Evolutionary conservation across 2,797 vertebrate genomes (phyloP), one percentile per base, ranked within the genome.

Genomic region (Peromyscus melanophrys): DNA sequence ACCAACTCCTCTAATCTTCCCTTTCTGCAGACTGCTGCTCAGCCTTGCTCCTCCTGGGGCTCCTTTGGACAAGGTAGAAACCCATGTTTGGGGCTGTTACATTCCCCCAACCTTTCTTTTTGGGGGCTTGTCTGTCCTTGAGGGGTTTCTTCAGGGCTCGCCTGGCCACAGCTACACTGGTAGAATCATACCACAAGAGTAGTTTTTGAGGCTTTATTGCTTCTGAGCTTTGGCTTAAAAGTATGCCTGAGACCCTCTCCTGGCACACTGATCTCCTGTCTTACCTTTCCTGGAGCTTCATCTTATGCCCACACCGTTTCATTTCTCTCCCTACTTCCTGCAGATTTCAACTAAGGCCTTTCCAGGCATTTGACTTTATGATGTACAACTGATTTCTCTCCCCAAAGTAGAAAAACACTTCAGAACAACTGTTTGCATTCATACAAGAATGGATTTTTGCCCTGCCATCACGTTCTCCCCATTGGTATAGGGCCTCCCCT

Each of bases 51-150:
- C 99, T 99, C 92, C 99, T 99, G 52, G 99, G 99, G 98, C 99
- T 99, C 98, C 99, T 99, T 97, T 99, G 99, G 77, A 99, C 99
- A 11, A 99, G 99, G 97, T 98, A 99, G 98, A 99, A 99, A 96
- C 99, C 99, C 0, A 99, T 99, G 99, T 97, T 99, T 99, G 71
- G 99, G 98, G 97, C 92, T 99, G 99, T 34, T 98, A 98, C 29
- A 98, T 98, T 98, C 99, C 99, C 69, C 98, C 99, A 95, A 98
- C 98, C 0, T 97, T 96, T 96, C 23, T 99, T 57, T 75, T 37
- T 3, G 14, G 4, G 98, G 67, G 98, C 97, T 80, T 98, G 99
- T 97, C 99, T 99, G 96, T 98, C 98, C 98, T 98, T 99, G 84
- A 97, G 94, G 91, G 98, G 98, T 96, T 98, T 99, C 46, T 98